These are phyloP conservation scores for Spisula subtruncata DNA, from an alignment of 2,888 invertebrate species.

Conservation along the genomic window DNA sequence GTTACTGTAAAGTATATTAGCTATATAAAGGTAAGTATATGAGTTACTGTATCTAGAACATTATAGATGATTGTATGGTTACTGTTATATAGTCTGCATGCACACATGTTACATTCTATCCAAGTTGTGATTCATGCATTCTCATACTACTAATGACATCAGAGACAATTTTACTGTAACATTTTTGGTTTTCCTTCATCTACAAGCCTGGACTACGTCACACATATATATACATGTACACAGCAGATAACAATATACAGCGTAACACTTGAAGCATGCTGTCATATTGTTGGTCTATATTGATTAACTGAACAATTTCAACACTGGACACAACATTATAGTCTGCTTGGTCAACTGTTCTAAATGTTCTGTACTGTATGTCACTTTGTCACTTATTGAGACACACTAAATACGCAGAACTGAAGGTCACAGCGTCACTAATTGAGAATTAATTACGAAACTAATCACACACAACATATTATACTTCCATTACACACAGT, in stretches of 20 bases:
- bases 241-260: not conserved
- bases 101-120: too few relatives aligned
- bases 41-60: too few relatives aligned
- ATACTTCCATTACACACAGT: slow-evolving; percentile 39
- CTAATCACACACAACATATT: slow-evolving; percentile 29
- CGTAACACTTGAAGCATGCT: not conserved
- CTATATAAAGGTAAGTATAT: too few relatives aligned
- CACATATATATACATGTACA: not conserved
- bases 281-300: not conserved
- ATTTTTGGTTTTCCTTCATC: not conserved
- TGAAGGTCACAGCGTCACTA: not conserved
- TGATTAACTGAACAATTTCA: not conserved
- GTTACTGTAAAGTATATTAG: too few relatives aligned
- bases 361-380: not conserved
- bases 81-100: too few relatives aligned
- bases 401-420: too few relatives aligned
- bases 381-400: too few relatives aligned
- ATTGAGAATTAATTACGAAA: slow-evolving; percentile 19
- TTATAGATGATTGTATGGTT: too few relatives aligned
- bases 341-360: not conserved
- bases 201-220: not conserved
- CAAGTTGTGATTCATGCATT: too few relatives aligned
- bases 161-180: too few relatives aligned
- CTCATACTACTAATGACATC: too few relatives aligned
- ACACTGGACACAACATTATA: not conserved